Base-by-base conservation (phyloP, 2,797 vertebrate genomes). In the Chrosomus eos region DNA sequence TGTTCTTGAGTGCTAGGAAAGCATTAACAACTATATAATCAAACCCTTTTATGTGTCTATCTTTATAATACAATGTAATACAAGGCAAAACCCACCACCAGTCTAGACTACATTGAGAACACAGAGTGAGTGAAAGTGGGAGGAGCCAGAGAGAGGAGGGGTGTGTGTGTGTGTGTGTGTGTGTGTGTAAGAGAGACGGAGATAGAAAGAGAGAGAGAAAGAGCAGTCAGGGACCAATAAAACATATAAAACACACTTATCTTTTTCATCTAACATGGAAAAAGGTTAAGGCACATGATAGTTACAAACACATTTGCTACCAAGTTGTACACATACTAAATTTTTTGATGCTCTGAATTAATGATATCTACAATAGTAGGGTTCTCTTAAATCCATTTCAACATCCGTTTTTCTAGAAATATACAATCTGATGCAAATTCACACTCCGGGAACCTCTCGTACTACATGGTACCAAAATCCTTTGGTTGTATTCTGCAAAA, bases 231-330 rank as follows among this genome's bases (percentile, higher is more conserved):
- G 64, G 81, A 70, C 66, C 75, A 90, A 89, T 87, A 86, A 77
- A 82, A 84, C 77, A 95, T 96, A 96, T 95, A 96, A 96, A 95
- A 96, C 95, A 96, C 96, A 94, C 92, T 91, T 95, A 94, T 94
- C 92, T 94, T 92, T 93, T 92, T 95, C 90, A 94, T 94, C 96
- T 96, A 97, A 95, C 95, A 97, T 97, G 97, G 97, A 97, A 97
- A 97, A 97, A 96, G 95, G 96, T 97, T 98, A 98, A 98, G 97
- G 97, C 97, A 98, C 97, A 95, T 97, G 97, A 97, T 96, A 95
- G 96, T 97, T 96, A 97, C 97, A 97, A 97, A 97, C 96, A 97
- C 96, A 93, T 96, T 95, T 97, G 95, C 95, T 96, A 97, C 96
- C 94, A 94, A 95, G 94, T 95, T 95, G 93, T 95, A 95, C 95